phyloP scores from a whole-genome alignment of 2,113 vertebrate species.

The Megaceryle torquata region DNA sequence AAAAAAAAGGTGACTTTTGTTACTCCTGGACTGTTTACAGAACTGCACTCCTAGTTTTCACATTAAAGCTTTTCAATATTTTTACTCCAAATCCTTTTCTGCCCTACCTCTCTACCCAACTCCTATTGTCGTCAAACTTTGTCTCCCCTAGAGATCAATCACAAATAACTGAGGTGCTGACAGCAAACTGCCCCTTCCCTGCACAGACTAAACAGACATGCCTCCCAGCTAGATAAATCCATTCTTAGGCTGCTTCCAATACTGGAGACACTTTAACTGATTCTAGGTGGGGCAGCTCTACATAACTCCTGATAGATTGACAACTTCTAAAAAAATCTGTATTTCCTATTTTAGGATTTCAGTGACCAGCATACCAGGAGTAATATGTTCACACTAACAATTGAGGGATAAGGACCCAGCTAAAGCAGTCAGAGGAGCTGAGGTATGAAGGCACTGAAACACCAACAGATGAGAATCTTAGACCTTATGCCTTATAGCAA shows the following conservation, averaged over 20 bases:
- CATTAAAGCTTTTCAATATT: neutral
- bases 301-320: rapidly evolving
- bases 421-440: neutral
- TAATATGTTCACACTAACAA: neutral
- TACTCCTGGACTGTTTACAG: neutral
- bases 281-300: neutral
- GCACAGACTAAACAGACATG: neutral
- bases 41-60: neutral
- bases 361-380: neutral
- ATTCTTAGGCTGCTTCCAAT: neutral
- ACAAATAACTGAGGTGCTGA: neutral
- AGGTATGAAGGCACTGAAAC: neutral
- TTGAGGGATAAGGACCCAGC: neutral
- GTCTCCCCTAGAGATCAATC: neutral
- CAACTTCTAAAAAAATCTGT: rapidly evolving
- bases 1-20: neutral
- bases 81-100: neutral
- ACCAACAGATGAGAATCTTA: neutral
- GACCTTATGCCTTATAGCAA: neutral
- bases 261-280: neutral
- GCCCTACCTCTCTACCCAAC: neutral
- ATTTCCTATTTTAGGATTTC: neutral
- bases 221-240: neutral
- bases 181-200: neutral
- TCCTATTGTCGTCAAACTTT: neutral